Evolutionary conservation across 2,113 vertebrate species (phyloP), one percentile per base, ranked within the genome.

Genomic region (Campylorhamphus procurvoides): DNA sequence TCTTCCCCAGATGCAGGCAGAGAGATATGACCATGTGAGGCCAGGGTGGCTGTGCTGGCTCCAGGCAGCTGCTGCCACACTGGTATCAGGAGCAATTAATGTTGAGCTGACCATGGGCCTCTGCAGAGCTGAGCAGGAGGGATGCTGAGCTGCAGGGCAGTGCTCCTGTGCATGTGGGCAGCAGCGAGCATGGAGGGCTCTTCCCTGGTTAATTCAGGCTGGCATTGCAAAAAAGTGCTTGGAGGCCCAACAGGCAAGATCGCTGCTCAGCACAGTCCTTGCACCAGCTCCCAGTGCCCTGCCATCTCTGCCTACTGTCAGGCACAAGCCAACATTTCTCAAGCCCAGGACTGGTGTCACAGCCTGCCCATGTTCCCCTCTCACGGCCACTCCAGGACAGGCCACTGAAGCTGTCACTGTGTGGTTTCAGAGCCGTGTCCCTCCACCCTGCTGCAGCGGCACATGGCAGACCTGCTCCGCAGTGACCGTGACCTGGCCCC

Each of bases 391-490:
- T 46, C 55, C 0, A 1, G 16, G 31, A 23, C 39, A 72, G 67
- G 44, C 28, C 33, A 4, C 91, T 93, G 73, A 91, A 29, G 24
- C 55, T 87, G 64, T 68, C 1, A 0, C 35, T 86, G 4, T 94
- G 39, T 98, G 93, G 24, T 98, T 92, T 27, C 97, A 99, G 99
- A 99, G 97, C 99, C 99, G 2, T 99, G 99, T 94, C 99, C 99
- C 6, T 99, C 99, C 64, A 97, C 98, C 81, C 95, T 99, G 96
- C 99, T 99, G 77, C 99, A 99, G 98, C 98, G 94, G 89, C 99
- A 99, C 97, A 99, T 99, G 99, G 99, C 99, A 0, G 98, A 98
- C 56, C 98, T 99, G 81, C 98, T 99, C 64, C 98, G 98, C 39
- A 89, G 98, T 11, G 99, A 99, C 60, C 98, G 98, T 0, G 99